Conservation (phyloP, 2,113 vertebrate genomes). For the Rhabdornis inornatus region DNA sequence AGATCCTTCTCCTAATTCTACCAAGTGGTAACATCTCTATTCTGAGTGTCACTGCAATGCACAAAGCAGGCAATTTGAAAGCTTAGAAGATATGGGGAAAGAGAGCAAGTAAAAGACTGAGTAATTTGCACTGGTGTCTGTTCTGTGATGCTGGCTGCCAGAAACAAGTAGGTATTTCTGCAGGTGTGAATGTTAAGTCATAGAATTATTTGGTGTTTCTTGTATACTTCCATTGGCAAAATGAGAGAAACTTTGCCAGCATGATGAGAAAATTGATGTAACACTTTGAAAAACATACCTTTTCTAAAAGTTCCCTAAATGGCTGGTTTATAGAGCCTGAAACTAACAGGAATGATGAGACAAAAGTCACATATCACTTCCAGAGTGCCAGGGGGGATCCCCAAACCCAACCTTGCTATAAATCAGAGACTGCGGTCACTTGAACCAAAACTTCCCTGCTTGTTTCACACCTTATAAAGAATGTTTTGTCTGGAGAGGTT, state of each 20-base stretch:
- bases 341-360: background rate
- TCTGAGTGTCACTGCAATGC: background rate
- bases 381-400: background rate
- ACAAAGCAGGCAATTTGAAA: background rate
- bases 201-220: background rate
- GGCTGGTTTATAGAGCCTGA: background rate
- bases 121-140: background rate
- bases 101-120: background rate
- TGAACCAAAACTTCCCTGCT: background rate
- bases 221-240: background rate
- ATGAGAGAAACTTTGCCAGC: background rate
- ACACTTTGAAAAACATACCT: background rate
- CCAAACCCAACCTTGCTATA: background rate
- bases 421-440: background rate
- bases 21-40: background rate
- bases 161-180: background rate
- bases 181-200: background rate
- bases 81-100: background rate
- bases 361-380: background rate
- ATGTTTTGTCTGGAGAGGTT: background rate
- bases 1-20: background rate
- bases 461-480: background rate
- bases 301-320: background rate
- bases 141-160: rapidly evolving
- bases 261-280: background rate